A percentile compares a stretch with the other conserved stretches of the same genome.
Conservation (phyloP, 2,797 vertebrate genomes). For the Mus minutoides region DNA sequence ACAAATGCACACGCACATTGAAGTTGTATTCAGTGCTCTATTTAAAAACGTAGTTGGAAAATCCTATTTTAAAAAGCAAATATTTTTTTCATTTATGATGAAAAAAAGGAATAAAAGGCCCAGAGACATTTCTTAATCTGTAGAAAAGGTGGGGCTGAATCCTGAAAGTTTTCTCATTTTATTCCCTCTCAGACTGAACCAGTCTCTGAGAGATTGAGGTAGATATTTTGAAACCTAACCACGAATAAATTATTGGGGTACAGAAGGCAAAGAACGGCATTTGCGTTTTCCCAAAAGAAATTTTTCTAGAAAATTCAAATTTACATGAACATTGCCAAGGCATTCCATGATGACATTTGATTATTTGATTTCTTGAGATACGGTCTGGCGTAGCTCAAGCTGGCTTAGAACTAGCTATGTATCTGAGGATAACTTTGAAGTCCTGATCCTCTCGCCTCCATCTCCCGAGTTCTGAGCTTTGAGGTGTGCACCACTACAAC, state of each 20-base stretch:
- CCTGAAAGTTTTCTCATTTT: neutral
- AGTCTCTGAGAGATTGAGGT: no score
- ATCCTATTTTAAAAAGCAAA: neutral
- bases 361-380: neutral
- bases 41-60: neutral
- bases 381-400: neutral
- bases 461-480: neutral
- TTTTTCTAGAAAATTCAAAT: slow-evolving; percentile 45
- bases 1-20: neutral
- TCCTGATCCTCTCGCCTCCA: neutral
- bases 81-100: neutral
- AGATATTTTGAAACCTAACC: neutral
- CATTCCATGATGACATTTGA: neutral
- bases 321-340: neutral
- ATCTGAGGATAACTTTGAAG: neutral
- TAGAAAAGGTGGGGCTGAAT: neutral
- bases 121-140: slow-evolving; percentile 13
- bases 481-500: neutral
- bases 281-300: slow-evolving; percentile 11
- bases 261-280: neutral
- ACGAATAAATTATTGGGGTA: neutral
- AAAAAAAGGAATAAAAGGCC: neutral
- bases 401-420: neutral
- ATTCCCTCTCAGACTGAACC: neutral
- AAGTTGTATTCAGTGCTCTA: no score